Base-by-base conservation (phyloP, 2,113 vertebrate genomes). In the Jaculus jaculus region DNA sequence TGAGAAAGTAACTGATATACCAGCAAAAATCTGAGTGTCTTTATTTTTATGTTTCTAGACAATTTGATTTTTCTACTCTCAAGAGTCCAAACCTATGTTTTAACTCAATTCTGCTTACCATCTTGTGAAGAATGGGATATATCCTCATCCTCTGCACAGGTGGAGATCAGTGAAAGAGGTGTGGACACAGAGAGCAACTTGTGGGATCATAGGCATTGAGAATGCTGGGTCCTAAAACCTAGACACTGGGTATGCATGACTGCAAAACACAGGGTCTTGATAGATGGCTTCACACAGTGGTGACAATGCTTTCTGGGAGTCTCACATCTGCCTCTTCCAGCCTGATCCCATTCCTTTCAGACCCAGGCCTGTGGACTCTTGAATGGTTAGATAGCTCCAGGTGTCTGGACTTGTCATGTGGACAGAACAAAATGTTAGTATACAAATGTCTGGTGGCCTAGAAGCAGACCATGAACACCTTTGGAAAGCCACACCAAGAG, bases 1-100 rank as follows among this genome's bases (percentile, higher is more conserved):
- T 12, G 11, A 54, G 54, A 54, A 54, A 54, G 2, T 54, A 54
- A 54, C 54, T 54, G 54, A 54, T 54, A 54, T 54, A 54, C 54
- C 54, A 91, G 8, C 16, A 9, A 26, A 91, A 87, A 51, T 16
- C 83, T 92, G 17, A 54, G 72, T 21, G 54, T 86, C 58, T 66
- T 81, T 80, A 54, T 91, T 91, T 86, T 91, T 87, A 37, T 82
- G 9, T 71, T 87, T 95, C 24, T 87, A 90, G 21, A 63, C 7
- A 73, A 85, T 81, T 69, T 90, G 1, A n/a, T 60, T 58, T 34
- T 21, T 10, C 26, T 5, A 23, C 1, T 54, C 82, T 63, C 26
- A 78, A 78, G 69, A 85, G 4, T 82, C 26, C n/a, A 88, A 77
- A 82, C 54, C 47, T 71, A 28, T 93, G 9, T 12, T 42, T 90